Percentiles rank a stretch among this genome's conserved stretches.
phyloP scores from a whole-genome alignment of 2,113 vertebrate genomes.

The Pelodiscus sinensis region DNA sequence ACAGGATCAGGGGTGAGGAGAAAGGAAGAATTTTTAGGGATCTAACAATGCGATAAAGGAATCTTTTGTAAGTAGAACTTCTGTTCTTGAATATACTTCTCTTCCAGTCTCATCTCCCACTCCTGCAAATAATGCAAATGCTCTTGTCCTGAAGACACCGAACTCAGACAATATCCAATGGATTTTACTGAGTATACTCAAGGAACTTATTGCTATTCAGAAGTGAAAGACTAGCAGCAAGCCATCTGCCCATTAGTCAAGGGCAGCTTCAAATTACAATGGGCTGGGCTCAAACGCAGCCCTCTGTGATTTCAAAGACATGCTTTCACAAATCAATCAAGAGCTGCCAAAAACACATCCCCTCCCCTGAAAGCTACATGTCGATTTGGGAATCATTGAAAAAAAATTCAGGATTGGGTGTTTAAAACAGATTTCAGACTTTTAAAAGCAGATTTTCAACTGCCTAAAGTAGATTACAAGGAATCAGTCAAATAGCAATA shows the following conservation, averaged over 20 bases:
- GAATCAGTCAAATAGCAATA: not conserved
- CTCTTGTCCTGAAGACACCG: not conserved
- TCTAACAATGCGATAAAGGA: not conserved
- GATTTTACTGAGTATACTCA: not conserved
- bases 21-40: not conserved
- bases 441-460: not conserved
- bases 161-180: not conserved
- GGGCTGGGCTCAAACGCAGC: conserved; percentile 9
- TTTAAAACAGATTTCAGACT: not conserved
- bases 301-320: not conserved
- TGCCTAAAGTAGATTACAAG: not conserved
- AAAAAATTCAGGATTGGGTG: not conserved
- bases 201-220: conserved; percentile 46
- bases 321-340: conserved; percentile 26
- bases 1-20: not conserved
- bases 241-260: conserved; percentile 15
- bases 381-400: not conserved
- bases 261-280: not conserved
- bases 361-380: not conserved
- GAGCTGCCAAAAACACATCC: not conserved
- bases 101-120: conserved; percentile 12
- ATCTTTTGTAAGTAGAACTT: conserved; percentile 19
- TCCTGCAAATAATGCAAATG: conserved; percentile 20
- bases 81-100: not conserved
- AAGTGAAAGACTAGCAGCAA: conserved; percentile 34